Percentiles rank a stretch among this genome's conserved stretches.
phyloP scores from a whole-genome alignment of 2,888 invertebrate genomes.

The Drosophila pegasa region DNA sequence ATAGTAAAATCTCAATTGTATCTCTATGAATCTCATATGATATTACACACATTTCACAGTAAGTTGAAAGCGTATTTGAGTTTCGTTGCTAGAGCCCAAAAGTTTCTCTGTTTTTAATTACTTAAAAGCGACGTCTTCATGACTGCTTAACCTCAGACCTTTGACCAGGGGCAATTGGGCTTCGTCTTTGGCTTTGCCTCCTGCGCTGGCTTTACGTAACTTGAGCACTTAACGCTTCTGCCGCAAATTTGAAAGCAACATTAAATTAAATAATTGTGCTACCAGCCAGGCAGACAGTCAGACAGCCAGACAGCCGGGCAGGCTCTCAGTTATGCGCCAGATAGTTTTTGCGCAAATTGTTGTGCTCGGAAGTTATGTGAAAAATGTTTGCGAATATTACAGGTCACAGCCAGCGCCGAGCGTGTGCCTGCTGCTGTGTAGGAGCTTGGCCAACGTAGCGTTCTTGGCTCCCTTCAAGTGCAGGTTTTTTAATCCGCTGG shows the following conservation, averaged over 20 bases:
- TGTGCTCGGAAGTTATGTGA: conserved; percentile 37
- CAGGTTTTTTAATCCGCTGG: conserved; percentile 6
- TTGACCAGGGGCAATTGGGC: conserved; percentile 46
- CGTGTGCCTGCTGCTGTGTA: conserved; percentile 12
- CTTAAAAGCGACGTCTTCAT: conserved; percentile 68
- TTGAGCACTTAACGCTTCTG: conserved; percentile 33
- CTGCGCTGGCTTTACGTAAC: conserved; percentile 45
- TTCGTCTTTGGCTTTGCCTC: conserved; percentile 33
- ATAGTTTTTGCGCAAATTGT: conserved; percentile 66
- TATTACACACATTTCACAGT: no score
- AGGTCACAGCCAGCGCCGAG: conserved; percentile 34
- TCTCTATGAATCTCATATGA: no score
- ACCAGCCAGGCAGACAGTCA: conserved; percentile 27
- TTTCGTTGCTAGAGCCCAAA: conserved; percentile 3
- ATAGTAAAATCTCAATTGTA: no score
- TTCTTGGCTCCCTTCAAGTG: conserved; percentile 17
- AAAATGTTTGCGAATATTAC: conserved; percentile 64
- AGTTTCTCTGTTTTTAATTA: conserved; percentile 62
- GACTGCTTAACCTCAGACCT: conserved; percentile 73
- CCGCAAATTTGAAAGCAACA: conserved; percentile 44
- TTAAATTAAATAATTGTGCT: conserved; percentile 77
- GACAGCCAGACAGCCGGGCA: background rate
- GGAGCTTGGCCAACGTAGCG: conserved; percentile 19
- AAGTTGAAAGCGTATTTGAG: conserved; percentile 30
- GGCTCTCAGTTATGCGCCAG: conserved; percentile 47